Conservation (phyloP, 2,888 invertebrate genomes). For the Aricia artaxerxes region DNA sequence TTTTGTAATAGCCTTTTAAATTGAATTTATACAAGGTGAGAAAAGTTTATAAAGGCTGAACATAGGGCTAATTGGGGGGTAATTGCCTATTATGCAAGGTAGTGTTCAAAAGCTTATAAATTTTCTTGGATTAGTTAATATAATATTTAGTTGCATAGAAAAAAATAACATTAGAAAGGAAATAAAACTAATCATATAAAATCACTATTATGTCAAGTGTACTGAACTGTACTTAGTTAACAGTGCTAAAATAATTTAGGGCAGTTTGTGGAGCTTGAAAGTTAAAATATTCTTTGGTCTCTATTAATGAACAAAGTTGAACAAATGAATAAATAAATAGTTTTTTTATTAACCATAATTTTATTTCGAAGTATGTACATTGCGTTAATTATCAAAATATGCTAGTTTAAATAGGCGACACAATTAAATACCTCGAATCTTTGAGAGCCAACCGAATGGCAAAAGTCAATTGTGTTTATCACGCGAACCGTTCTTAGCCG, state of each 20-base stretch:
- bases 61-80: too few relatives aligned
- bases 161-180: too few relatives aligned
- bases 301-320: too few relatives aligned
- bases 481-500: constrained; percentile 70
- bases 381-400: constrained; percentile 37
- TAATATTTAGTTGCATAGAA: too few relatives aligned
- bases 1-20: neutral
- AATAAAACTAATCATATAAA: too few relatives aligned
- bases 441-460: constrained; percentile 72
- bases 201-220: too few relatives aligned
- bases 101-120: too few relatives aligned
- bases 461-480: constrained; percentile 78
- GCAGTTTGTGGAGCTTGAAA: neutral
- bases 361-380: neutral
- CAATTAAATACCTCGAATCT: constrained; percentile 70
- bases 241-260: too few relatives aligned
- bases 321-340: too few relatives aligned
- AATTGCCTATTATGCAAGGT: neutral
- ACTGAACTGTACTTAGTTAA: too few relatives aligned
- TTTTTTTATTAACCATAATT: neutral
- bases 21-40: neutral
- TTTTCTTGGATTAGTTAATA: too few relatives aligned
- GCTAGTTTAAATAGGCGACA: constrained; percentile 62
- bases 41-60: too few relatives aligned
- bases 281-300: neutral